These are phyloP conservation scores for Mesorhabditis sp. DNA, from an alignment of 2,888 invertebrate species.

Conservation along the genomic window DNA sequence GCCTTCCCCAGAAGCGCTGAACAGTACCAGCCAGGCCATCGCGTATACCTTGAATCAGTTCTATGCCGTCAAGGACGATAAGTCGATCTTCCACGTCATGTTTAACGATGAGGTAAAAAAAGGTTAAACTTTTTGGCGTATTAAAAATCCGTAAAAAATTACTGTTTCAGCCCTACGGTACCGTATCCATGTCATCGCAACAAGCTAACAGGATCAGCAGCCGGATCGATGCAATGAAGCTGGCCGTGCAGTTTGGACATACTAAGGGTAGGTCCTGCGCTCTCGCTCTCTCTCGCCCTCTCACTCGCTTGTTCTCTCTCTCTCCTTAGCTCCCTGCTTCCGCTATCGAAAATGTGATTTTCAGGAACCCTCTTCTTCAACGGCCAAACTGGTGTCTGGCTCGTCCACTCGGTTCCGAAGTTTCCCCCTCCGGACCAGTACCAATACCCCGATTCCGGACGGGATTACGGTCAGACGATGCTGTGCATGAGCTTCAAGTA, in stretches of 20 bases:
- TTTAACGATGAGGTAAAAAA: slow-evolving; percentile 76
- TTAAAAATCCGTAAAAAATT: neutral
- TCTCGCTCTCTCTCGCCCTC: no score
- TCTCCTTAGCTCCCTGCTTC: no score
- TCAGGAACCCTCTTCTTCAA: slow-evolving; percentile 69
- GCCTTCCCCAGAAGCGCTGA: slow-evolving; percentile 34
- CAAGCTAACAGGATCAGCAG: neutral
- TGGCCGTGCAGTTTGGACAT: slow-evolving; percentile 29
- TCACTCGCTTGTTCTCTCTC: no score
- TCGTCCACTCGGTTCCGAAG: slow-evolving; percentile 85
- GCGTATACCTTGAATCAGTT: slow-evolving; percentile 48
- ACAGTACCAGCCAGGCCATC: slow-evolving; percentile 39
- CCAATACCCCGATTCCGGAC: slow-evolving; percentile 73
- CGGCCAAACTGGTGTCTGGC: slow-evolving; percentile 75
- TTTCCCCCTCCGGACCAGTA: slow-evolving; percentile 68
- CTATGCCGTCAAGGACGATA: slow-evolving; percentile 35
- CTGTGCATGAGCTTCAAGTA: slow-evolving; percentile 77
- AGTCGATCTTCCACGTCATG: slow-evolving; percentile 59
- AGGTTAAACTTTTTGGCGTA: no score
- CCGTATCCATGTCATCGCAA: neutral
- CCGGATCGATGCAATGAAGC: neutral
- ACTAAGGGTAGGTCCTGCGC: slow-evolving; percentile 29
- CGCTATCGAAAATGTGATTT: no score
- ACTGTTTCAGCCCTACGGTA: neutral
- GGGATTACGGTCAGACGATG: slow-evolving; percentile 78